Evolutionary conservation across 1,140 invertebrate species (phyloP).

Genomic region (Brachionus paranguensis): DNA sequence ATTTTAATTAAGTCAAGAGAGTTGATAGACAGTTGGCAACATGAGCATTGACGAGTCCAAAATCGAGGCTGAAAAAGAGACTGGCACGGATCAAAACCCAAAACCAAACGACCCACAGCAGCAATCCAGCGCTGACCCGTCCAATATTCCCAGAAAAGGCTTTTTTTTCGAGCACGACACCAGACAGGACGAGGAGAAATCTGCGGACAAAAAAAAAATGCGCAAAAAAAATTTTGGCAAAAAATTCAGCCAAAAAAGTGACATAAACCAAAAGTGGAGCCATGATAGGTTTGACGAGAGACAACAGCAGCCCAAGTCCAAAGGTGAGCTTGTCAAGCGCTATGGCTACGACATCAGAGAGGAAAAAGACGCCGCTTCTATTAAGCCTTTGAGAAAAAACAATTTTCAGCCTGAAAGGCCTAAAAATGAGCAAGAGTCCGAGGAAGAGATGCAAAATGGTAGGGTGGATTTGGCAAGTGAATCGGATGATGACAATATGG

Average conservation of each 20-base stretch:
- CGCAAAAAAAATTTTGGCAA: background rate
- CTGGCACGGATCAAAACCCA: background rate
- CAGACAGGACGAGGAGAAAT: constrained; percentile 2
- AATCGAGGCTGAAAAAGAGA: background rate
- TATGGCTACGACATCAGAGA: constrained; percentile 37
- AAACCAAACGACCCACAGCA: background rate
- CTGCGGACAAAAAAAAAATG: background rate
- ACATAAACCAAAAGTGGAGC: constrained; percentile 15
- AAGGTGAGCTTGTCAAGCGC: constrained; percentile 9
- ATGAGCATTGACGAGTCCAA: background rate
- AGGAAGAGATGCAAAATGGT: background rate
- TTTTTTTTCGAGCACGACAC: constrained; percentile 39
- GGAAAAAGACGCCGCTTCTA: background rate
- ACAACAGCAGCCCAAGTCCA: constrained; percentile 26
- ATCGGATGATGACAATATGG: background rate
- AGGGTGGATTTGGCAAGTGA: background rate
- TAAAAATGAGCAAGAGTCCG: background rate
- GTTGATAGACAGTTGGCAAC: background rate
- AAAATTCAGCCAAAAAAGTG: background rate
- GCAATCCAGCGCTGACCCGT: background rate
- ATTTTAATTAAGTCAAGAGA: background rate
- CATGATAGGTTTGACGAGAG: constrained; percentile 32
- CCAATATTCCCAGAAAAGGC: constrained; percentile 14
- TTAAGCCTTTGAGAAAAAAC: background rate
- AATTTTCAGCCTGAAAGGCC: background rate